Evolutionary conservation across 30 jellyfish, hydroid and myxozoan genomes (phyloP), one percentile per base, ranked within the genome.

Genomic region (Aurelia coerulea): DNA sequence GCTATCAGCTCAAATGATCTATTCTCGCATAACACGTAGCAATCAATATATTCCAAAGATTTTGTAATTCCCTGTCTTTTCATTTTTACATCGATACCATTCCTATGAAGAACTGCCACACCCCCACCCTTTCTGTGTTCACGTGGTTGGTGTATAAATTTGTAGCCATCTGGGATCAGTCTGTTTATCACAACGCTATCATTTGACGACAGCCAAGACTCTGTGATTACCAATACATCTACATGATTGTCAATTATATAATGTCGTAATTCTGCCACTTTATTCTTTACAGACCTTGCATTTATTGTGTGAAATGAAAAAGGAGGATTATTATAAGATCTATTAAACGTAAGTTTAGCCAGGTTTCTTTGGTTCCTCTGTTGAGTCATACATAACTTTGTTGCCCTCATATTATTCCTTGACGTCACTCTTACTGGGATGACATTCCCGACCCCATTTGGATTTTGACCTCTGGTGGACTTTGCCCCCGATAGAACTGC

Each of bases 371-470:
- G 73, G 66, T 67, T 68, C 41, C 90, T 65, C 37, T 35, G 65
- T 16, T 65, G 68, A 34, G 62, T 18, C 41, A 29, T 58, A 4
- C 71, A 15, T 15, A 49, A 10, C 14, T 66, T 33, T 49, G 65
- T 31, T 12, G 74, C 6, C 80, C 80, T 39, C 18, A 53, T 80
- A 2, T n/a, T 23, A 31, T 41, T 37, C 70, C 90, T 65, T 65
- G 83, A 39, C 18, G 80, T 80, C 53, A 80, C 82, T 52, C 90
- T 64, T n/a, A 65, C 82, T 80, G 90, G 82, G 63, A 80, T 80
- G 66, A n/a, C 59, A 1, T 41, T 1, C 16, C 42, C 78, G 32
- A 34, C 67, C 32, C 35, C 69, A 72, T 72, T 16, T n/a, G 67
- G 6, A 37, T 29, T 37, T 72, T 72, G 83, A 72, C 65, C 83